phyloP scores from a whole-genome alignment of 2,797 vertebrate genomes.

The Manis javanica region DNA sequence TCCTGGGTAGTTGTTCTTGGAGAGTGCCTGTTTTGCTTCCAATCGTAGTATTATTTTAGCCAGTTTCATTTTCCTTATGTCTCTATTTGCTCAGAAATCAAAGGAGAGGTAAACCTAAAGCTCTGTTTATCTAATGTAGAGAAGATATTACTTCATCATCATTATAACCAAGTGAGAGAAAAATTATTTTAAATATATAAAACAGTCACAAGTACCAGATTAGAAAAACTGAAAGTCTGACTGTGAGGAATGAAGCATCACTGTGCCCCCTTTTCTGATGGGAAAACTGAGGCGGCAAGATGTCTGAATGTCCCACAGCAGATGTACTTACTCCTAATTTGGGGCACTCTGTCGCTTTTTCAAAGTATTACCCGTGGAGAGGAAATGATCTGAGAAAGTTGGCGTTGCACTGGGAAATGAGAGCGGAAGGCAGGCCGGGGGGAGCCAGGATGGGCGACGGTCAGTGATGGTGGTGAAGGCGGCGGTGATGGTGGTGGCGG shows the following conservation, averaged over 20 bases:
- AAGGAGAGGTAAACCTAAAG: neutral
- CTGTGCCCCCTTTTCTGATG: neutral
- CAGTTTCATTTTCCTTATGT: neutral
- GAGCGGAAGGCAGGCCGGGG: neutral
- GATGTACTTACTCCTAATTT: neutral
- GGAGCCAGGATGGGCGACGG: slow-evolving; percentile 1
- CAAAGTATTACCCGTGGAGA: neutral
- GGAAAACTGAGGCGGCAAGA: slow-evolving; percentile 15
- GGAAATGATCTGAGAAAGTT: slow-evolving; percentile 17
- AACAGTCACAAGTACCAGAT: neutral
- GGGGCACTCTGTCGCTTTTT: neutral
- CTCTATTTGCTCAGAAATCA: neutral
- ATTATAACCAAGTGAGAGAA: neutral
- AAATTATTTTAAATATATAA: neutral
- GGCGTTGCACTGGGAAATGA: neutral
- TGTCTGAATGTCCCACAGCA: neutral
- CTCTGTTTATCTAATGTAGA: neutral
- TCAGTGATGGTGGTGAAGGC: slow-evolving; percentile 28
- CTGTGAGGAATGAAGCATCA: neutral
- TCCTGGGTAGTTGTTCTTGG: neutral
- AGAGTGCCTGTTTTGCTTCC: neutral
- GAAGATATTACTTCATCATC: neutral
- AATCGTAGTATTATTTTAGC: neutral
- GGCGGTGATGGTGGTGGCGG: neutral
- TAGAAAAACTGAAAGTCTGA: neutral